Conservation (phyloP, 2,113 vertebrate species). For the Otus sunia region DNA sequence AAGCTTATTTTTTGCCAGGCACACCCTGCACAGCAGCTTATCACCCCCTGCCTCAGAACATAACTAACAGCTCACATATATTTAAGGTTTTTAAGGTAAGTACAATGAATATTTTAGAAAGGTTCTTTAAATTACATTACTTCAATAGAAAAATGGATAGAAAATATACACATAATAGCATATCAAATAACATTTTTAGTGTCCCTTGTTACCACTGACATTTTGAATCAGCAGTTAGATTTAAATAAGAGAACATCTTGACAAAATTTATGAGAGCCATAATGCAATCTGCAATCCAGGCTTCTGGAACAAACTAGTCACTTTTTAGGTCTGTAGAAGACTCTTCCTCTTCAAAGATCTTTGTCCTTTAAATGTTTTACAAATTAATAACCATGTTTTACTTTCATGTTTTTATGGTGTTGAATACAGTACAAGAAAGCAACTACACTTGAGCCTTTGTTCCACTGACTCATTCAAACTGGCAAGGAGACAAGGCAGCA, state of each 20-base stretch:
- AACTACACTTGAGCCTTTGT: background rate
- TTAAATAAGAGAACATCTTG: background rate
- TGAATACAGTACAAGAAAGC: background rate
- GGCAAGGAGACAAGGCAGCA: background rate
- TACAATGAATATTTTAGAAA: background rate
- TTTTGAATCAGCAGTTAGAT: background rate
- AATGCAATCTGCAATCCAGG: background rate
- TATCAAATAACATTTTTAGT: background rate
- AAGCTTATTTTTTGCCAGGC: background rate
- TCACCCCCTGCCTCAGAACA: background rate
- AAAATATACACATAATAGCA: background rate
- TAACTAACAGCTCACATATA: background rate
- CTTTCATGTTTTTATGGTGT: background rate
- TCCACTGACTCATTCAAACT: background rate
- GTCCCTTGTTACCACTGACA: background rate
- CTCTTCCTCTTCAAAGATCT: background rate
- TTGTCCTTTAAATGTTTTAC: background rate
- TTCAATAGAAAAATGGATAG: background rate
- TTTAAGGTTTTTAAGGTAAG: background rate
- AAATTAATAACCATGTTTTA: background rate
- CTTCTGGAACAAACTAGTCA: background rate
- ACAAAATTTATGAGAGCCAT: background rate
- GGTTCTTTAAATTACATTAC: background rate
- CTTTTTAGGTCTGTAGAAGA: background rate
- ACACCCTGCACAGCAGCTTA: background rate